phyloP scores from a whole-genome alignment of 2,888 invertebrate species.

The Caenorhabditis wallacei region DNA sequence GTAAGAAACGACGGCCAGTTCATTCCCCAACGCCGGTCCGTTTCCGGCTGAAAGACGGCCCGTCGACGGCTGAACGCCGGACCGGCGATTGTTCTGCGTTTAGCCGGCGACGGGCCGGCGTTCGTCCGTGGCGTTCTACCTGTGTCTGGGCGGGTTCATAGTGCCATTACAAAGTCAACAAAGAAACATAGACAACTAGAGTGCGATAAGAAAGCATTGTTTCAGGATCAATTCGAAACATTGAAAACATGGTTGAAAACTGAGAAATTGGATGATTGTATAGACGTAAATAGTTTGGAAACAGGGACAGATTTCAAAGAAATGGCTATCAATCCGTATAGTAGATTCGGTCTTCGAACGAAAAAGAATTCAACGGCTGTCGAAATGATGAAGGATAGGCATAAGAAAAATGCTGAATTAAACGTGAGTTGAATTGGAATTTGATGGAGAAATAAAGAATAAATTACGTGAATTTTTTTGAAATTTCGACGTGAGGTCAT shows the following conservation, averaged over 20 bases:
- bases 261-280: slow-evolving; percentile 57
- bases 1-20: too few species aligned
- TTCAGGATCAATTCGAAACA: slow-evolving; percentile 54
- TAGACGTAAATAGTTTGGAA: slow-evolving; percentile 49
- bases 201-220: background rate
- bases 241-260: slow-evolving; percentile 62
- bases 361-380: slow-evolving; percentile 55
- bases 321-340: slow-evolving; percentile 60
- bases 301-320: slow-evolving; percentile 38
- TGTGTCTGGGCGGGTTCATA: slow-evolving; percentile 26
- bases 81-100: too few species aligned
- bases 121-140: too few species aligned
- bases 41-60: too few species aligned
- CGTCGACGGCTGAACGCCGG: too few species aligned
- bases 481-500: too few species aligned
- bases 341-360: slow-evolving; percentile 59
- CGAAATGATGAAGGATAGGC: slow-evolving; percentile 17
- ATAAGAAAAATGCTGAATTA: slow-evolving; percentile 34
- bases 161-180: background rate
- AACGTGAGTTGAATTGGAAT: slow-evolving; percentile 30
- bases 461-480: background rate
- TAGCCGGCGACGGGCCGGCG: too few species aligned
- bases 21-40: too few species aligned
- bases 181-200: background rate
- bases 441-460: background rate